These are phyloP conservation scores for Stichodactyla helianthus DNA, from an alignment of 64 coral and sea anemone genomes.

Conservation along the genomic window DNA sequence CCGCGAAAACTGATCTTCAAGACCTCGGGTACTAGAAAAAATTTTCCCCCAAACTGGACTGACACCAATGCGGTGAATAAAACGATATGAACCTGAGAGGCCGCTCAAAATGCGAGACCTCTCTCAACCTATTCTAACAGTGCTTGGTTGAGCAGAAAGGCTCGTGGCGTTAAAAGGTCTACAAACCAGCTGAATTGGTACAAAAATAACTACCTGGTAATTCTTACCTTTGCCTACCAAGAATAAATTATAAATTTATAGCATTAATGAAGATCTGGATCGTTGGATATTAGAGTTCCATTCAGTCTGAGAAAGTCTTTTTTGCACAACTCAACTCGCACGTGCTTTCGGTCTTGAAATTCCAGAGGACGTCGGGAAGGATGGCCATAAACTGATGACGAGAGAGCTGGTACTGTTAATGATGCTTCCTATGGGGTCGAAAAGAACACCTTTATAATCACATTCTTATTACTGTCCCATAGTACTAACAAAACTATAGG, in stretches of 20 bases:
- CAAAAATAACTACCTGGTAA: background rate
- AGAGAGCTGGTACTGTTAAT: conserved; percentile 49
- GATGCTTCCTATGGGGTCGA: conserved; percentile 25
- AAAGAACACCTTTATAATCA: background rate
- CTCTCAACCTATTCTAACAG: too few relatives aligned
- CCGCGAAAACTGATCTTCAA: too few relatives aligned
- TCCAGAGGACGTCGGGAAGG: conserved; percentile 57
- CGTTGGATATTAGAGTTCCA: conserved; percentile 71
- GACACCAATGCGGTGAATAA: too few relatives aligned
- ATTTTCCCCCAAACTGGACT: too few relatives aligned
- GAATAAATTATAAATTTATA: background rate
- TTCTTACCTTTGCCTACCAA: background rate
- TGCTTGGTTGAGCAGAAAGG: too few relatives aligned
- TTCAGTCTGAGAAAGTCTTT: conserved; percentile 81
- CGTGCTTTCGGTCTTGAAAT: conserved; percentile 78
- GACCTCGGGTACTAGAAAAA: too few relatives aligned
- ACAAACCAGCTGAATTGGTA: too few relatives aligned
- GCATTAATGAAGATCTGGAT: conserved; percentile 29
- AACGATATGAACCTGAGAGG: too few relatives aligned
- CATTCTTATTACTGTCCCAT: too few relatives aligned
- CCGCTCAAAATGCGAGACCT: too few relatives aligned
- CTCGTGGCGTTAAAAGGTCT: too few relatives aligned
- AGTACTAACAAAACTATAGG: too few relatives aligned
- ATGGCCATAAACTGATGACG: conserved; percentile 77
- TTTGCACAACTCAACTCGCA: conserved; percentile 82